Evolutionary conservation across 2,888 invertebrate species (phyloP), one percentile per base, ranked within the genome.

Genomic region (Vannuccia rotundouncinata): DNA sequence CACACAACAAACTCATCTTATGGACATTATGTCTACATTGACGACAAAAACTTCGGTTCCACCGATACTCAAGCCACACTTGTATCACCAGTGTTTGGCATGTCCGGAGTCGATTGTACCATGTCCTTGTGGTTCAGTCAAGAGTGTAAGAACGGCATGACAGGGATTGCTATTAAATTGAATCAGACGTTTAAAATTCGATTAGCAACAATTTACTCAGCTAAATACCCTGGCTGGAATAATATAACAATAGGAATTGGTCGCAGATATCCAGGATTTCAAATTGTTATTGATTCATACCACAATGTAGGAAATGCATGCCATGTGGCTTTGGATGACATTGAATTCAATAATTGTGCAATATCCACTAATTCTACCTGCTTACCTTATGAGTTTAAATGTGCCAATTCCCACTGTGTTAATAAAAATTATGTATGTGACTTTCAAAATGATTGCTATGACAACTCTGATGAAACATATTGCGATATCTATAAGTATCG

Each of bases 361-460:
- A 1, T 25, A 2, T 75, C 83, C 84, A 0, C 80, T 17, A 77
- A 45, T 31, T 59, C 78, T 17, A 78, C 78, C n/a, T 83, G 83
- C 31, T 2, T 59, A 0, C 79, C 81, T 27, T 80, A 82, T 31
- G 82, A 83, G 77, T 84, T 83, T 74, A 78, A 82, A 1, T 86
- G 86, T 82, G 79, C 29, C 17, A 84, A 84, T 80, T 83, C 84
- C 22, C 83, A 83, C 82, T 85, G 85, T 81, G 83, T 85, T 17
- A 82, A 83, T 77, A 82, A 82, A n/a, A 76, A 59, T 22, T 81
- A 82, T 2, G 82, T 84, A 30, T 86, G 86, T 84, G 84, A 86
- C 82, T 85, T 83, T 74, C 83, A 84, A 2, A 83, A 85, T 80
- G 85, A 86, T 79, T 86, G 86, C 82, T 85, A 84, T 17, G 86